Evolutionary conservation across 2,888 invertebrate genomes (phyloP).

Genomic region (Muschampia plurimacula): DNA sequence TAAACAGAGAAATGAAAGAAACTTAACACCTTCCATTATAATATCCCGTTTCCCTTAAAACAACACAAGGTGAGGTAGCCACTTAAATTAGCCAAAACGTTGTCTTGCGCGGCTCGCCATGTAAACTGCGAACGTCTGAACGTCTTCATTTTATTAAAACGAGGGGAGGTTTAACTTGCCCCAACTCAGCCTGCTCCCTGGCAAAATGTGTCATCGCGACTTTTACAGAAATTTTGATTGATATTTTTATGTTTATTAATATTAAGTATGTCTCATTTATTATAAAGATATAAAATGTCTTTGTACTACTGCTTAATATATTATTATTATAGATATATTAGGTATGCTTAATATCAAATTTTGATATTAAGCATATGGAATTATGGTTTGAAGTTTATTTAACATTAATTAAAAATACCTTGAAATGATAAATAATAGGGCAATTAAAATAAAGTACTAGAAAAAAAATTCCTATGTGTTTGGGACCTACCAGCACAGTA

Average conservation of each 20-base stretch:
- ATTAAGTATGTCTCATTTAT: not conserved
- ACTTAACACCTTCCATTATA: constrained; percentile 7
- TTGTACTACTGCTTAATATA: too few species aligned
- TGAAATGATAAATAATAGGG: too few species aligned
- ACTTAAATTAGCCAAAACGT: constrained; percentile 58
- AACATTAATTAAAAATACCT: too few species aligned
- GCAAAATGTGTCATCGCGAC: constrained; percentile 38
- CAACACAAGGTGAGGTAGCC: constrained; percentile 36
- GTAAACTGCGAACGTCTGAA: constrained; percentile 63
- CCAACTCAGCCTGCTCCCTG: constrained; percentile 33
- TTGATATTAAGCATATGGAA: too few species aligned
- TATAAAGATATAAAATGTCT: too few species aligned
- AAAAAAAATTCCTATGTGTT: too few species aligned
- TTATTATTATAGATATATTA: too few species aligned
- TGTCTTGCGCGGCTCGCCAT: constrained; percentile 55
- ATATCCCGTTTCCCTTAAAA: constrained; percentile 3
- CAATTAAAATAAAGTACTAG: too few species aligned
- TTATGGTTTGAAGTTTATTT: too few species aligned
- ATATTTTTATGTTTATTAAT: not conserved
- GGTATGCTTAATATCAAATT: too few species aligned
- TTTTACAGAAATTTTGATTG: constrained; percentile 4
- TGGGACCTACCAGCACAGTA: too few species aligned
- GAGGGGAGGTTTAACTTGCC: constrained; percentile 59
- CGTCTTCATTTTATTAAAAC: constrained; percentile 70
- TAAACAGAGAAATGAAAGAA: not conserved